These are phyloP conservation scores for Pempheris klunzingeri DNA, from an alignment of 2,797 vertebrate genomes.

Conservation along the genomic window DNA sequence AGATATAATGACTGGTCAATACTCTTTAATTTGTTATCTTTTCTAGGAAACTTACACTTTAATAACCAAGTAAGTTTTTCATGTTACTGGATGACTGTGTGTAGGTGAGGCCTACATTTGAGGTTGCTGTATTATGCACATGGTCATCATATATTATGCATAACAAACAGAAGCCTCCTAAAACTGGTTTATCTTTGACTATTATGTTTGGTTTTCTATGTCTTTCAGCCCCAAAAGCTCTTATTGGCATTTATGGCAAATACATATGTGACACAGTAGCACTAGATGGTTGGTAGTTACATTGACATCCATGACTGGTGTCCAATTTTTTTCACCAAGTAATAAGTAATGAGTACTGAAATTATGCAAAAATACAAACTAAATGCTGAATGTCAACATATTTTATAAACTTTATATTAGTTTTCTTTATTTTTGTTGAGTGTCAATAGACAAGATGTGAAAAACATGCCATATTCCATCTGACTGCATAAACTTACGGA, in stretches of 20 bases:
- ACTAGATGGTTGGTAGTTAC: not conserved
- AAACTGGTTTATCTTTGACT: not conserved
- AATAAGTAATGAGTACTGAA: not conserved
- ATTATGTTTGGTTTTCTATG: not conserved
- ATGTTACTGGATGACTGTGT: not conserved
- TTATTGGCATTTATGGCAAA: not conserved
- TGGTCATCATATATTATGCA: not conserved
- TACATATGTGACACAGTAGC: not conserved
- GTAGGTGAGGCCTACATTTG: not conserved
- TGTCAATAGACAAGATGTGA: not conserved
- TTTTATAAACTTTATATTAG: not conserved
- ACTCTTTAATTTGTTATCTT: slow-evolving; percentile 2
- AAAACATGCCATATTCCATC: not conserved
- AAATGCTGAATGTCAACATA: not conserved
- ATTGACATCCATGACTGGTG: not conserved
- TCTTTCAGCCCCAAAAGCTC: not conserved
- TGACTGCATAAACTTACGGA: not conserved
- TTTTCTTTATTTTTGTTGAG: not conserved
- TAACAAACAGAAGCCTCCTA: not conserved
- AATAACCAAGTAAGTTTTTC: not conserved
- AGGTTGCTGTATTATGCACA: not conserved
- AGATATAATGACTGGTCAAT: slow-evolving; percentile 34
- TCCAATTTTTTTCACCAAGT: not conserved
- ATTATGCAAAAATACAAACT: not conserved
- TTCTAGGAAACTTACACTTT: not conserved